A percentile compares a stretch with the other conserved stretches of the same genome.
These are phyloP conservation scores for Diabrotica undecimpunctata DNA, from an alignment of 1,140 invertebrate species.

Conservation along the genomic window DNA sequence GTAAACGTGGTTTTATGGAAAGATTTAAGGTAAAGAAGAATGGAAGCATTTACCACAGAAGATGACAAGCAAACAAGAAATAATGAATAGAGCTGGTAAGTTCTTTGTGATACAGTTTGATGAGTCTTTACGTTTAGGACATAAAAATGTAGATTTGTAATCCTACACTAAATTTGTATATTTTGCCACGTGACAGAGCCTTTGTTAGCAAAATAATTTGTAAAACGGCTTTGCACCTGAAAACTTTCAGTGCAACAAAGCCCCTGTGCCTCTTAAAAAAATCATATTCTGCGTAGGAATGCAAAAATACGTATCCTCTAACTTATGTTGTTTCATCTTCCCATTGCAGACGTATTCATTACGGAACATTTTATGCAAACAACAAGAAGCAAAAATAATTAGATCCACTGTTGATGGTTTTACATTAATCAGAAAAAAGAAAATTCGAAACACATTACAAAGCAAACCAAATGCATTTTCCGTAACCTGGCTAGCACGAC, in stretches of 20 bases:
- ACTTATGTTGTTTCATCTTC: not conserved
- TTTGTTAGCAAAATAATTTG: constrained; percentile 15
- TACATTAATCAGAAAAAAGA: constrained; percentile 13
- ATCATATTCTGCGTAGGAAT: constrained; percentile 20
- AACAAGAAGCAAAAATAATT: constrained; percentile 26
- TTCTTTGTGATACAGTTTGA: too few species aligned
- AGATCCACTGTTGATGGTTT: not conserved
- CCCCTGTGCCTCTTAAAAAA: constrained; percentile 9
- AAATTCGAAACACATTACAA: constrained; percentile 39
- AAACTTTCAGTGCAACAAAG: constrained; percentile 19
- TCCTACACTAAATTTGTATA: too few species aligned
- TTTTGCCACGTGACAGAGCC: constrained; percentile 9
- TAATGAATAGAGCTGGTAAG: too few species aligned
- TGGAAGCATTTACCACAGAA: too few species aligned
- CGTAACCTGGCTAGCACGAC: constrained; percentile 41
- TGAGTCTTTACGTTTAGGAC: too few species aligned
- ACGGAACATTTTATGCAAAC: constrained; percentile 34
- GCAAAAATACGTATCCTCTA: constrained; percentile 3
- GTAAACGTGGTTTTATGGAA: too few species aligned
- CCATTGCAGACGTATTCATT: constrained; percentile 13
- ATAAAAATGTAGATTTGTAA: too few species aligned
- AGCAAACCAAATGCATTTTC: constrained; percentile 50
- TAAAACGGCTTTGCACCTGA: constrained; percentile 18
- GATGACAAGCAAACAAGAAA: too few species aligned
- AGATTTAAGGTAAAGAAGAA: too few species aligned